Conservation (phyloP, 2,888 invertebrate genomes). For the Melitaea athalia region DNA sequence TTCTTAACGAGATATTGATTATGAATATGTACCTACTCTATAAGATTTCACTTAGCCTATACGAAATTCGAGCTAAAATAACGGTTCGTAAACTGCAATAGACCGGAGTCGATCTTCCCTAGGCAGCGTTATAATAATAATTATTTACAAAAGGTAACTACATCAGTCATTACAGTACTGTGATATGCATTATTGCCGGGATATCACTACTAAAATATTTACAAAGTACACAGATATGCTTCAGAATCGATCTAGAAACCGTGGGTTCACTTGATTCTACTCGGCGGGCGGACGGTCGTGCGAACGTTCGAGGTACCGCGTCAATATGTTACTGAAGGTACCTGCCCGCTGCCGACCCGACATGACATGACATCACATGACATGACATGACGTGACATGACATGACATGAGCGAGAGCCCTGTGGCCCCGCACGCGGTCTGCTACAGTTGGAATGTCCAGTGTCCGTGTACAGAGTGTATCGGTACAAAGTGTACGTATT, state of each 20-base stretch:
- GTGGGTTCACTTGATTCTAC: slow-evolving; percentile 31
- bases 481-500: not conserved
- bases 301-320: not conserved
- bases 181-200: slow-evolving; percentile 81
- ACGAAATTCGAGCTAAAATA: slow-evolving; percentile 38
- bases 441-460: slow-evolving; percentile 12
- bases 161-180: slow-evolving; percentile 70
- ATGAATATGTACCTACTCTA: slow-evolving; percentile 43
- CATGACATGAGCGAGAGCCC: not conserved
- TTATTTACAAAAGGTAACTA: slow-evolving; percentile 60
- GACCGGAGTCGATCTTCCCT: slow-evolving; percentile 30
- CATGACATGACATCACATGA: not conserved
- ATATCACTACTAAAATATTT: slow-evolving; percentile 55
- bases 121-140: slow-evolving; percentile 51
- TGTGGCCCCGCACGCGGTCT: slow-evolving; percentile 11
- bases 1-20: slow-evolving; percentile 53
- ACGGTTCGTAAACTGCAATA: slow-evolving; percentile 31
- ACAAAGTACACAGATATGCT: slow-evolving; percentile 33
- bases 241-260: slow-evolving; percentile 21
- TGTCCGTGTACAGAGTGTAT: slow-evolving; percentile 11
- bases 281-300: slow-evolving; percentile 11
- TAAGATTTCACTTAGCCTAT: slow-evolving; percentile 42
- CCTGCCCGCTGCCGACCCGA: not conserved
- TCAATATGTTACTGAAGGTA: slow-evolving; percentile 24
- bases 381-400: too few relatives aligned